These are phyloP conservation scores for Ectropis grisescens DNA, from an alignment of 1,140 invertebrate genomes.

Conservation along the genomic window DNA sequence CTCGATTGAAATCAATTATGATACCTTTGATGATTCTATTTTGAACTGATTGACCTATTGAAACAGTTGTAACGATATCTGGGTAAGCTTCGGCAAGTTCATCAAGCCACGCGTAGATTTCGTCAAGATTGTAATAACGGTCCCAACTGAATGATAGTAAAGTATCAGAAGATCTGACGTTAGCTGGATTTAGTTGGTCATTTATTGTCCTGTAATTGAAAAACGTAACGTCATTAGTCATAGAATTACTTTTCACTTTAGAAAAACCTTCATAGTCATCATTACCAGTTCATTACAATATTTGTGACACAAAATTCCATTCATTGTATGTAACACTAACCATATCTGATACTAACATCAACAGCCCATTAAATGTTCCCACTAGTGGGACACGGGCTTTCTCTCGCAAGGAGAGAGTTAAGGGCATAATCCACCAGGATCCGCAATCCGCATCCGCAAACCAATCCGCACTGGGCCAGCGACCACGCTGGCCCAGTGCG, in stretches of 20 bases:
- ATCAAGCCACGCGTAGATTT: slow-evolving; percentile 68
- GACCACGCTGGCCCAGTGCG: no score
- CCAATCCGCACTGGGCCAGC: no score
- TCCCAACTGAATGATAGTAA: slow-evolving; percentile 53
- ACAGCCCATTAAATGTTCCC: no score
- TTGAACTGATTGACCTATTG: slow-evolving; percentile 73
- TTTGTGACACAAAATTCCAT: background rate
- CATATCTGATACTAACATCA: no score
- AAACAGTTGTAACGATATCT: slow-evolving; percentile 59
- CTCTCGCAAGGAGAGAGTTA: no score
- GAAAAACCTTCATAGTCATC: background rate
- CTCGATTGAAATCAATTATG: slow-evolving; percentile 69
- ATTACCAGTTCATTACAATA: no score
- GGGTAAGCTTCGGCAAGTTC: slow-evolving; percentile 44
- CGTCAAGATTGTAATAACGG: slow-evolving; percentile 55
- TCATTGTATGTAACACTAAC: no score
- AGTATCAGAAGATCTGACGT: slow-evolving; percentile 7
- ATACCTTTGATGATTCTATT: slow-evolving; percentile 76
- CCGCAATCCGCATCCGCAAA: no score
- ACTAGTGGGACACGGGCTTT: no score
- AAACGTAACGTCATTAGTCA: background rate
- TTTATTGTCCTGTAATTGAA: slow-evolving; percentile 32
- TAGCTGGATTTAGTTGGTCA: slow-evolving; percentile 26
- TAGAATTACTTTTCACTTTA: background rate
- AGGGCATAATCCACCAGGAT: no score